phyloP scores from a whole-genome alignment of 2,888 invertebrate genomes.

The Molanna angustata region DNA sequence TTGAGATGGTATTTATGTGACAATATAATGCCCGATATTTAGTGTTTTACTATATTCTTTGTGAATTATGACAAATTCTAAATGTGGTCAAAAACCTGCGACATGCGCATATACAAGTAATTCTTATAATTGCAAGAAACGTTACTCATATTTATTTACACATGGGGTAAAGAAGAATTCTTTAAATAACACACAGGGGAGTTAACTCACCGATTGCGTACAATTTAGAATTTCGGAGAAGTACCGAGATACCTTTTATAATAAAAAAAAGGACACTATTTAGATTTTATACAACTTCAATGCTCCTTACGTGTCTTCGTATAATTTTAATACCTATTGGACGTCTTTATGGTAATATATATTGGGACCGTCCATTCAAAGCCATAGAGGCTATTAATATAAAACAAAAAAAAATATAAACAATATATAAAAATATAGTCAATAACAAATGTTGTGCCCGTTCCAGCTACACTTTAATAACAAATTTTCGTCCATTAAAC shows the following conservation, averaged over 20 bases:
- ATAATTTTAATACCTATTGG: conserved; percentile 25
- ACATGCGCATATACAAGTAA: no score
- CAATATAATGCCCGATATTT: conserved; percentile 30
- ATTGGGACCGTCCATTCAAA: conserved; percentile 31
- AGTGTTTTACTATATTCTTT: neutral
- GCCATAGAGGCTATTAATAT: conserved; percentile 26
- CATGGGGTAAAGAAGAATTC: no score
- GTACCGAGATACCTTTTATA: neutral
- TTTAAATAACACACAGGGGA: no score
- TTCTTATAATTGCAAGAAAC: no score
- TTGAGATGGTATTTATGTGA: conserved; percentile 28
- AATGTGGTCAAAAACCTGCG: neutral
- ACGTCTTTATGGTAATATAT: conserved; percentile 34
- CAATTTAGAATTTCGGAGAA: neutral
- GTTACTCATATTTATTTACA: no score
- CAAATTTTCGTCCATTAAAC: neutral
- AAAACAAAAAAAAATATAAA: conserved; percentile 27
- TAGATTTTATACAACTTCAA: conserved; percentile 6
- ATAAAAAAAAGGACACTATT: neutral
- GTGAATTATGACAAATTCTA: neutral
- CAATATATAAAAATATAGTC: conserved; percentile 20
- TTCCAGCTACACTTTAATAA: neutral
- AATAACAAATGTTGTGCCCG: conserved; percentile 17
- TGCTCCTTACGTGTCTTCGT: conserved; percentile 5
- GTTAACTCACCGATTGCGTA: no score